A percentile compares a stretch with the other conserved stretches of the same genome.
Conservation (phyloP, 2,888 invertebrate genomes). For the Oscheius sp. region DNA sequence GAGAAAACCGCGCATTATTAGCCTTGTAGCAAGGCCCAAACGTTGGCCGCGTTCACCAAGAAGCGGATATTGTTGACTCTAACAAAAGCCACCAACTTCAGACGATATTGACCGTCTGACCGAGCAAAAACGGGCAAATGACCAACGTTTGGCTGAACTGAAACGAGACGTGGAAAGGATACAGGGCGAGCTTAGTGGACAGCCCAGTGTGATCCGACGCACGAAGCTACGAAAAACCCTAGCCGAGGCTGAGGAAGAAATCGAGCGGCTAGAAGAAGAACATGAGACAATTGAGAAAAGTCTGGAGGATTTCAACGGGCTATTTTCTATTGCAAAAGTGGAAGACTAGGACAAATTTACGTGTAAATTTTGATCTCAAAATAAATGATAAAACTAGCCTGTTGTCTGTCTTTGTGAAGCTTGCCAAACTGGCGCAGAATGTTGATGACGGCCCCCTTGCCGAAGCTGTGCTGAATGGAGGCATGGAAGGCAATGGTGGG, state of each 20-base stretch:
- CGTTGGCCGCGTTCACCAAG: too few relatives aligned
- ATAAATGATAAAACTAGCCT: slow-evolving; percentile 74
- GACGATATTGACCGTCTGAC: too few relatives aligned
- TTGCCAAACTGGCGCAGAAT: slow-evolving; percentile 93
- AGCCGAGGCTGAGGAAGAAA: neutral
- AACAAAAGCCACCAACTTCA: too few relatives aligned
- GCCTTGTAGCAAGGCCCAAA: too few relatives aligned
- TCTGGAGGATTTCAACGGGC: neutral
- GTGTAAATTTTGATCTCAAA: too few relatives aligned
- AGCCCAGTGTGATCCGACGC: slow-evolving; percentile 21
- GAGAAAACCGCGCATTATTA: too few relatives aligned
- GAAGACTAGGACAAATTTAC: too few relatives aligned
- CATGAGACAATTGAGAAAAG: neutral
- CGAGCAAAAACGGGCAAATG: neutral
- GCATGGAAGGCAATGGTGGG: slow-evolving; percentile 99
- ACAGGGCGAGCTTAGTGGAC: slow-evolving; percentile 5
- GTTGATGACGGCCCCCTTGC: slow-evolving; percentile 95
- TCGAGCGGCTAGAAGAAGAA: neutral
- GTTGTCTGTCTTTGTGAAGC: slow-evolving; percentile 93
- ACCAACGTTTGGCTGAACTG: neutral
- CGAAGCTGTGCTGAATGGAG: slow-evolving; percentile 97
- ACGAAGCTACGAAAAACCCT: slow-evolving; percentile 17
- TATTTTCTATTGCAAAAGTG: too few relatives aligned
- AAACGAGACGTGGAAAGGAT: slow-evolving; percentile 19
- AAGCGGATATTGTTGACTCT: too few relatives aligned